Conservation (phyloP, 2,888 invertebrate genomes). For the Cremastobaeus sp. region DNA sequence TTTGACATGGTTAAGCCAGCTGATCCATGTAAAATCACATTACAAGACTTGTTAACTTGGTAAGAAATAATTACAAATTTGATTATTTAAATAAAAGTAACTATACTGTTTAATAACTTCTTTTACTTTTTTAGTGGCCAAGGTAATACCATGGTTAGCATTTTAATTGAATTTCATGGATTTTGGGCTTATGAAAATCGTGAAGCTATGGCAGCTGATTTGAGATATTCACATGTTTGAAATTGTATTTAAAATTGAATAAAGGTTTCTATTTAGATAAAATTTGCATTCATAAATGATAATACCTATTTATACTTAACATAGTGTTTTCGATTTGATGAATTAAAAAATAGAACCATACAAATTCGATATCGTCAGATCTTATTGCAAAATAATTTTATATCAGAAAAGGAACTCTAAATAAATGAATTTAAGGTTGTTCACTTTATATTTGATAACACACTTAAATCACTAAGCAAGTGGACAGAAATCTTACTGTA, state of each 20-base stretch:
- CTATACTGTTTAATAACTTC: not conserved
- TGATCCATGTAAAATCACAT: conserved; percentile 89
- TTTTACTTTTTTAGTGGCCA: conserved; percentile 84
- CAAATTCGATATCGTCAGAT: too few species aligned
- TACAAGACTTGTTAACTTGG: conserved; percentile 90
- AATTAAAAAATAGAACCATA: too few species aligned
- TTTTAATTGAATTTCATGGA: conserved; percentile 95
- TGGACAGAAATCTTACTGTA: not conserved
- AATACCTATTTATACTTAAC: not conserved
- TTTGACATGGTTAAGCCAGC: conserved; percentile 98
- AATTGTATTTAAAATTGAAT: conserved; percentile 8
- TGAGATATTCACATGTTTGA: conserved; percentile 76
- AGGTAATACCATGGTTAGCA: conserved; percentile 95
- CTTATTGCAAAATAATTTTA: too few species aligned
- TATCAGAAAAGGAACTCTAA: too few species aligned
- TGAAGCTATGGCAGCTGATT: conserved; percentile 86
- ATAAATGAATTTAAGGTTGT: not conserved
- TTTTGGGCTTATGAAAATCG: conserved; percentile 98
- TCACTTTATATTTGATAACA: not conserved
- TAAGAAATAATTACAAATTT: conserved; percentile 68
- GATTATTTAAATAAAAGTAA: not conserved
- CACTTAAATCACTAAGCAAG: not conserved
- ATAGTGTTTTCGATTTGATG: not conserved
- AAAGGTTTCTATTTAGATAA: conserved; percentile 14
- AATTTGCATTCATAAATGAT: not conserved